Percentiles rank a stretch among this genome's conserved stretches.
These are phyloP conservation scores for Fistularia commersonii DNA, from an alignment of 2,797 vertebrate genomes.

Conservation along the genomic window DNA sequence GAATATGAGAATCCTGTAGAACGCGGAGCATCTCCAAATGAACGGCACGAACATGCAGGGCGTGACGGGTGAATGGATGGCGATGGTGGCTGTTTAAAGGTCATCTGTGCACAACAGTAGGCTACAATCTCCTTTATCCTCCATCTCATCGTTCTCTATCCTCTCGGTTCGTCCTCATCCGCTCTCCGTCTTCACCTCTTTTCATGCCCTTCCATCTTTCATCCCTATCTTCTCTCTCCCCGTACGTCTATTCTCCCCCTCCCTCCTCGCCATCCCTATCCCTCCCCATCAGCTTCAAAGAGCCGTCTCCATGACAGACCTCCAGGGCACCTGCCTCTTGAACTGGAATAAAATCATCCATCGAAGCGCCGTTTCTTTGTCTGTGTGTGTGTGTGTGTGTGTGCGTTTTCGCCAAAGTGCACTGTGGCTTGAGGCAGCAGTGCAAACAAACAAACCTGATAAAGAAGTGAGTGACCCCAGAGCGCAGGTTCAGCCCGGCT, in stretches of 20 bases:
- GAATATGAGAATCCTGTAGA: background rate
- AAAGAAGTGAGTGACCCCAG: constrained; percentile 32
- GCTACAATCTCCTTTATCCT: constrained; percentile 20
- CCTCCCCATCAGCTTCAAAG: constrained; percentile 69
- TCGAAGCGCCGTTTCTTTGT: constrained; percentile 28
- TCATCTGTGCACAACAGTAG: constrained; percentile 21
- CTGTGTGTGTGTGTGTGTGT: constrained; percentile 18
- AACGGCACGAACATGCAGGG: constrained; percentile 1
- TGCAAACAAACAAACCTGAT: constrained; percentile 32
- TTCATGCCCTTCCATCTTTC: constrained; percentile 20
- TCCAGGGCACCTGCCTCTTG: constrained; percentile 63
- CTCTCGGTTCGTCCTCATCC: background rate
- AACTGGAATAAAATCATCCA: constrained; percentile 60
- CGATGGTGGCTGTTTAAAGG: constrained; percentile 44
- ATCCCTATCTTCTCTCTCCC: constrained; percentile 12
- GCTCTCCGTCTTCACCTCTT: constrained; percentile 28
- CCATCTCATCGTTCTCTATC: constrained; percentile 22
- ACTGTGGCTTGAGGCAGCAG: constrained; percentile 15
- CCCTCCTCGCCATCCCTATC: constrained; percentile 28
- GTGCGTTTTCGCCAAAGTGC: constrained; percentile 30
- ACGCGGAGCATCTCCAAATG: background rate
- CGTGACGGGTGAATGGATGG: constrained; percentile 16
- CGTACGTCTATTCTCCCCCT: constrained; percentile 19
- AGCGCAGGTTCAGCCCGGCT: constrained; percentile 10
- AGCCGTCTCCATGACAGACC: constrained; percentile 53